Evolutionary conservation across 2,113 vertebrate species (phyloP), one percentile per base, ranked within the genome.

Genomic region (Pipra filicauda): DNA sequence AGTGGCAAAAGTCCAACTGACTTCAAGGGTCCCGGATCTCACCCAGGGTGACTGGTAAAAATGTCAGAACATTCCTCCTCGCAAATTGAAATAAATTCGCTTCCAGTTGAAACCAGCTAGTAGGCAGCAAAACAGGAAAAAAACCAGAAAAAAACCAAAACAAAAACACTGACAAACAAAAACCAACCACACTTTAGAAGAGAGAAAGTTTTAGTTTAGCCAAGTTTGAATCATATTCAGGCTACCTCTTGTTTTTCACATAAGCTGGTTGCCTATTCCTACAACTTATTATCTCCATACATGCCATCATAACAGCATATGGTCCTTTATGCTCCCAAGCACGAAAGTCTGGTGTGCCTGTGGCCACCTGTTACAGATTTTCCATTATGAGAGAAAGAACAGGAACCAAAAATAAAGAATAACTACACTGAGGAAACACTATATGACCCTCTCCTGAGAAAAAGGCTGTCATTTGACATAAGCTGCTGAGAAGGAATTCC

Each of bases 291-390:
- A 66, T 89, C 93, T 85, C 84, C 58, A 69, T 76, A 94, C 70
- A 85, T 91, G 93, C 93, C 84, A 85, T 88, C 74, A 61, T 30
- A 39, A 39, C 41, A 94, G 93, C 96, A 96, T 96, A 93, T 95
- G 95, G 91, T 79, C 84, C 87, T 96, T 94, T 85, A 93, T 9
- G 78, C 62, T 95, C 89, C 77, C 58, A 82, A 85, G 93, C 91
- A 91, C 49, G 66, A 72, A 94, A 96, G 94, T 76, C 94, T 96
- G 89, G 61, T 96, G 94, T 95, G 96, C 71, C 93, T 96, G 91
- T 72, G 74, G 74, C 96, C 95, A 97, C 96, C 96, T 97, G 96
- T 96, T 96, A 89, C 89, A 88, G 78, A 97, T 97, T 96, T 95
- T 96, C 93, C 95, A 95, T 97, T 89, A 96, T 71, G 74, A 95